Percentiles rank a stretch among this genome's conserved stretches.
Conservation (phyloP, 2,888 invertebrate genomes). For the Hydrotaea diabolus region DNA sequence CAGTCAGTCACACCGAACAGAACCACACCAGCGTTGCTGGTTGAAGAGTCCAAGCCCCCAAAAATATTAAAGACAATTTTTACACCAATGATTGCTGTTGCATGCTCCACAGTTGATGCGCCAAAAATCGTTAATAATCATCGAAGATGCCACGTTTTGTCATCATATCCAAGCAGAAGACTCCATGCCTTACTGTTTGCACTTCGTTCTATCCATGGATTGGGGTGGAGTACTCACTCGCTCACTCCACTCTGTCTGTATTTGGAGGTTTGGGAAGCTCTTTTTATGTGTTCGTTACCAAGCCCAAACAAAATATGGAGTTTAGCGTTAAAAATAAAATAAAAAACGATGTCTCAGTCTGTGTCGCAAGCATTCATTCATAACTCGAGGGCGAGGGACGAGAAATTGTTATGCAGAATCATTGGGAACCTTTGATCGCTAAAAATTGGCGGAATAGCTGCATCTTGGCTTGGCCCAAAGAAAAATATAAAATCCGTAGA, state of each 20-base stretch:
- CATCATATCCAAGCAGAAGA: constrained; percentile 52
- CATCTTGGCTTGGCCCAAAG: not conserved
- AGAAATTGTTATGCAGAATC: not conserved
- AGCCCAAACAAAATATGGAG: constrained; percentile 33
- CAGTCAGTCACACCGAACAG: not conserved
- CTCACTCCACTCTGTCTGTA: not conserved
- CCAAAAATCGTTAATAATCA: constrained; percentile 52
- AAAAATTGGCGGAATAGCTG: not conserved
- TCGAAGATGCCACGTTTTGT: constrained; percentile 67
- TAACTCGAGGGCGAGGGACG: not conserved
- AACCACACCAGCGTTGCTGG: not conserved
- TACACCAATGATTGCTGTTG: constrained; percentile 45
- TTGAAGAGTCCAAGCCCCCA: not conserved
- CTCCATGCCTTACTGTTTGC: constrained; percentile 12
- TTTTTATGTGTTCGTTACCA: constrained; percentile 20
- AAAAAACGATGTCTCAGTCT: not conserved
- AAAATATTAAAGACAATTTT: constrained; percentile 41
- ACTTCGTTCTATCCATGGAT: constrained; percentile 18
- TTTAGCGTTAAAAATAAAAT: constrained; percentile 19
- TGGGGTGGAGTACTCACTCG: constrained; percentile 9
- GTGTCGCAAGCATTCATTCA: not conserved
- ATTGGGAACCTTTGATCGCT: not conserved
- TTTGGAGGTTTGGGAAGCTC: not conserved
- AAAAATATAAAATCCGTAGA: not conserved
- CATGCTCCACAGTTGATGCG: constrained; percentile 29